phyloP scores from a whole-genome alignment of 2,797 vertebrate genomes.

The Pelochelys cantorii region DNA sequence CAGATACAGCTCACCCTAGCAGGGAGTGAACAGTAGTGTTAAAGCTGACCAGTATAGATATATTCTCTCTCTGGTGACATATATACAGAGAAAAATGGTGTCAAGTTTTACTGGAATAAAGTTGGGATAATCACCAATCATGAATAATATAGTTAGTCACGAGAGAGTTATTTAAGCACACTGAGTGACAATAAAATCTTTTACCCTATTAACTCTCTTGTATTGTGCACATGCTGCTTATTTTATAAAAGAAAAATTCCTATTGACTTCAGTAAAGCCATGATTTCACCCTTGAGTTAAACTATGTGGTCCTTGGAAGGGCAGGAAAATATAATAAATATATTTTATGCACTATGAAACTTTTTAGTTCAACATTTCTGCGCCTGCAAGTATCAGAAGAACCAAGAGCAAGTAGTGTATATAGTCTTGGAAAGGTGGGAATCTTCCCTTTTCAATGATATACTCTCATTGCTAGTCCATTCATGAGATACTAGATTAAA shows the following conservation, averaged over 20 bases:
- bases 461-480: neutral
- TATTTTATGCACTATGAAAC: neutral
- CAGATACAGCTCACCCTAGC: no score
- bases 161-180: neutral
- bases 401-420: neutral
- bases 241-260: neutral
- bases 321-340: neutral
- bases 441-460: neutral
- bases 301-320: neutral
- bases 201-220: neutral
- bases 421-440: neutral
- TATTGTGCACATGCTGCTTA: neutral
- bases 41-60: no score
- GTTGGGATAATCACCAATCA: neutral
- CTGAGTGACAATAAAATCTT: neutral
- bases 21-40: no score
- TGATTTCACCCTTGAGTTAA: neutral
- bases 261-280: neutral
- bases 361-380: neutral
- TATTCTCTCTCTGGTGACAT: no score
- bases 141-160: neutral
- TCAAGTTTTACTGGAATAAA: neutral
- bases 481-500: neutral
- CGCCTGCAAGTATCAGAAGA: neutral
- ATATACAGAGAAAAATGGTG: neutral